Evolutionary conservation across 2,113 vertebrate species (phyloP).

Genomic region (Myanophis thanlyinensis): DNA sequence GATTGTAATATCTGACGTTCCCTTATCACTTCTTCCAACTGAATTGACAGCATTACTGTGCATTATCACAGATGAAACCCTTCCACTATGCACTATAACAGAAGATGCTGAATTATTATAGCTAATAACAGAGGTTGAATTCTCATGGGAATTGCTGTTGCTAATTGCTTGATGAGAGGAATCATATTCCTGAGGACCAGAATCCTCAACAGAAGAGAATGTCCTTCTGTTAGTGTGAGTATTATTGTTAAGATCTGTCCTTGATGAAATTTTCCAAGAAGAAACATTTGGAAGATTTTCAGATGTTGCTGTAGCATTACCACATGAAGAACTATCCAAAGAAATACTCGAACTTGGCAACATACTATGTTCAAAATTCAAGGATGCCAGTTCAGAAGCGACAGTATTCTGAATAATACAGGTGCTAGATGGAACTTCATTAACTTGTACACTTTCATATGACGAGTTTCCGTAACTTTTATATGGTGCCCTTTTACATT

Average conservation of each 20-base stretch:
- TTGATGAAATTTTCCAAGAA: slow-evolving; percentile 59
- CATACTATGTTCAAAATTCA: slow-evolving; percentile 74
- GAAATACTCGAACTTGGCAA: slow-evolving; percentile 58
- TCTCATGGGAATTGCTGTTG: slow-evolving; percentile 51
- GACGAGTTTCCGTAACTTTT: slow-evolving; percentile 86
- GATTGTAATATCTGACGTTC: slow-evolving; percentile 20
- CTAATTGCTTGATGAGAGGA: slow-evolving; percentile 38
- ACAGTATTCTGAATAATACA: slow-evolving; percentile 64
- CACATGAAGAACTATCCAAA: slow-evolving; percentile 50
- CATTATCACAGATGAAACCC: slow-evolving; percentile 75
- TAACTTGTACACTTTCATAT: slow-evolving; percentile 74
- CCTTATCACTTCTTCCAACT: slow-evolving; percentile 40
- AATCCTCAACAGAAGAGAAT: slow-evolving; percentile 37
- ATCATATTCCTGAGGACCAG: slow-evolving; percentile 35
- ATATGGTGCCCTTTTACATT: slow-evolving; percentile 86
- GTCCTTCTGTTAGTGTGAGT: slow-evolving; percentile 55
- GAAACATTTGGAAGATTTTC: slow-evolving; percentile 50
- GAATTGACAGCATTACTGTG: slow-evolving; percentile 70
- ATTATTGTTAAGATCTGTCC: slow-evolving; percentile 56
- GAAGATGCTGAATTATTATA: slow-evolving; percentile 75
- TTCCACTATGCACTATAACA: slow-evolving; percentile 77
- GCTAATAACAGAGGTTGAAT: slow-evolving; percentile 75
- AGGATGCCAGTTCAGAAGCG: slow-evolving; percentile 69
- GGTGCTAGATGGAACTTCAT: slow-evolving; percentile 52
- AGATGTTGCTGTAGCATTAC: slow-evolving; percentile 44